phyloP scores from a whole-genome alignment of 2,113 vertebrate species.

The Gnathonemus longibarbis region DNA sequence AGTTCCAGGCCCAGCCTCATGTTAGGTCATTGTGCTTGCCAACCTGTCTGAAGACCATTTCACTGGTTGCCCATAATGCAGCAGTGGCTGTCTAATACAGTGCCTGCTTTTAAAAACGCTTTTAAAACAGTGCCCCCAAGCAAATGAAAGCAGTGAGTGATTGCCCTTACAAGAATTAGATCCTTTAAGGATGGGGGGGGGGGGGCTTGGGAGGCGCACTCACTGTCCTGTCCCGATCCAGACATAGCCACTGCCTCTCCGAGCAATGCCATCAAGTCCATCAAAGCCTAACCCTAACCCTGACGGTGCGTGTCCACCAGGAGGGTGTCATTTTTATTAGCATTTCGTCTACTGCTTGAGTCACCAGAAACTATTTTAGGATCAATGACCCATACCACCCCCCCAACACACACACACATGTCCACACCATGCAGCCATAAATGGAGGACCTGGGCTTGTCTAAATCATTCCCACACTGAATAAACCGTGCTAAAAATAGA shows the following conservation, averaged over 20 bases:
- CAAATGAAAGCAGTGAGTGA: background rate
- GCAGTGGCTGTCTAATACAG: background rate
- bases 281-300: background rate
- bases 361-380: constrained; percentile 27
- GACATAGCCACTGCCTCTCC: background rate
- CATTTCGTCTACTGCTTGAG: constrained; percentile 11
- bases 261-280: background rate
- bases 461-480: constrained; percentile 28
- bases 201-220: background rate
- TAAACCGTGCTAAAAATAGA: constrained; percentile 39
- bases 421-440: constrained; percentile 25
- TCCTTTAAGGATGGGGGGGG: background rate
- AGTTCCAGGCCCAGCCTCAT: background rate
- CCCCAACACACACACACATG: background rate
- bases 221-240: background rate
- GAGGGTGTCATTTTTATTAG: constrained; percentile 16
- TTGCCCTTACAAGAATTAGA: background rate
- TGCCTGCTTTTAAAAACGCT: background rate
- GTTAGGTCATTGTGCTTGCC: background rate
- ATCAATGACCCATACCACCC: constrained; percentile 12
- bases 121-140: background rate
- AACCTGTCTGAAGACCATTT: background rate
- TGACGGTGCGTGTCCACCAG: constrained; percentile 11
- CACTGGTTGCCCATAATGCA: background rate
- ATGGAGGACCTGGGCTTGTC: constrained; percentile 28